Evolutionary conservation across 2,888 invertebrate species (phyloP), one percentile per base, ranked within the genome.

Genomic region (Villa cingulata): DNA sequence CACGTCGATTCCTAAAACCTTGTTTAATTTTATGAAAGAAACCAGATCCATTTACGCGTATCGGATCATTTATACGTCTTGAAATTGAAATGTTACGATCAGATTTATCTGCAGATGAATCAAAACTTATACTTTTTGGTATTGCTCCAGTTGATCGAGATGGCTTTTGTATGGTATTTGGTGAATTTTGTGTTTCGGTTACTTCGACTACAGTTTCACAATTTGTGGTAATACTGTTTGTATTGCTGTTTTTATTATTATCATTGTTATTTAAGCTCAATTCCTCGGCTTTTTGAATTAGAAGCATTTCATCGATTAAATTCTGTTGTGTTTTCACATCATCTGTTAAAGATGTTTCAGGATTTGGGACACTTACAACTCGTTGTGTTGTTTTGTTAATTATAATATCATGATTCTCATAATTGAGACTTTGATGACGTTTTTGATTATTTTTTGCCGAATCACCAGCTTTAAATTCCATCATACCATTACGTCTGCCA

Each of bases 91-190:
- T 42, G 29, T 51, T 53, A 17, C 56, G 53, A 57, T 83, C 82
- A 2, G 80, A 78, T 56, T 87, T 82, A 61, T 88, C 87, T 0
- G 89, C 88, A 1, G 86, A 86, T 63, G 88, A 85, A 68, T 91
- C 90, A 59, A 90, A 90, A 63, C 87, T 89, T 57, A 90, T 90
- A 60, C 88, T 90, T 69, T 91, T 91, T 2, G 89, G 88, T 59
- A 91, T 90, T 2, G 89, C 86, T 1, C 89, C 89, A 0, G 85
- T 86, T 1, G 83, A 81, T 18, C 74, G 72, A 4, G 65, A 68
- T 0, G 74, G 71, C 55, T 74, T 76, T 16, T 16, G 16, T n/a
- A n/a, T 9, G n/a, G n/a, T n/a, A n/a, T n/a, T n/a, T 16, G 20
- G 41, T 15, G 41, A 23, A 42, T 23, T 41, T 43, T 32, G 19